A percentile compares a stretch with the other conserved stretches of the same genome.
Conservation (phyloP, 2,113 vertebrate species). For the Phyllopteryx taeniolatus region DNA sequence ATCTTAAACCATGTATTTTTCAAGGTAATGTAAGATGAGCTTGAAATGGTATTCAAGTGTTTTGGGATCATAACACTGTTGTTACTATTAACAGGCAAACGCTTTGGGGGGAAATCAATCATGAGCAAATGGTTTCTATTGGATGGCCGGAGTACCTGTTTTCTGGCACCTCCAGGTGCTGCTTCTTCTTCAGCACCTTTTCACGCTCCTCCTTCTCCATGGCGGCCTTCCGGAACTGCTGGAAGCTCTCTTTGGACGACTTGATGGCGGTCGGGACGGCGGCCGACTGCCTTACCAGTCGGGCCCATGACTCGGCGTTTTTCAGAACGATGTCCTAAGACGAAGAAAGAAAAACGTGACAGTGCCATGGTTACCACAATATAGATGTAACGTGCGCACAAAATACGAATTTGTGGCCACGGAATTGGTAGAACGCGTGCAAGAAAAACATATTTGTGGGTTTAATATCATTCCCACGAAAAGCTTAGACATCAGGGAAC, state of each 20-base stretch:
- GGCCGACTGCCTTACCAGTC: constrained; percentile 73
- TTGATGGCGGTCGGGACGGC: constrained; percentile 68
- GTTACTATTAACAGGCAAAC: too few species aligned
- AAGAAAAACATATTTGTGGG: too few species aligned
- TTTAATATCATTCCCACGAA: too few species aligned
- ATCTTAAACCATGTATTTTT: too few species aligned
- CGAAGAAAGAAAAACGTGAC: constrained; percentile 3
- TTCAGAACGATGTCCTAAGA: constrained; percentile 79
- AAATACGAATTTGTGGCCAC: too few species aligned
- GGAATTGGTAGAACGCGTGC: too few species aligned
- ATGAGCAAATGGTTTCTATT: not conserved
- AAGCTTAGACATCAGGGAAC: too few species aligned
- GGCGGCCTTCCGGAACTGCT: constrained; percentile 82
- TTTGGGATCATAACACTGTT: not conserved
- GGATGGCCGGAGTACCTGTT: constrained; percentile 52
- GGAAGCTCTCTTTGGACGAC: constrained; percentile 83
- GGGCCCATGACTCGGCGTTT: constrained; percentile 83
- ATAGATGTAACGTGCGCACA: too few species aligned
- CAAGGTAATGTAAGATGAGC: too few species aligned
- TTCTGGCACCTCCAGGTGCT: constrained; percentile 52
- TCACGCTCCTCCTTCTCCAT: constrained; percentile 79
- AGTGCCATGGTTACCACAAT: not conserved
- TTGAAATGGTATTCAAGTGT: not conserved
- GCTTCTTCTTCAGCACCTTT: constrained; percentile 65
- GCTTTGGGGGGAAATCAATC: too few species aligned